Conservation (phyloP, 2,113 vertebrate genomes). For the Columba janthina region DNA sequence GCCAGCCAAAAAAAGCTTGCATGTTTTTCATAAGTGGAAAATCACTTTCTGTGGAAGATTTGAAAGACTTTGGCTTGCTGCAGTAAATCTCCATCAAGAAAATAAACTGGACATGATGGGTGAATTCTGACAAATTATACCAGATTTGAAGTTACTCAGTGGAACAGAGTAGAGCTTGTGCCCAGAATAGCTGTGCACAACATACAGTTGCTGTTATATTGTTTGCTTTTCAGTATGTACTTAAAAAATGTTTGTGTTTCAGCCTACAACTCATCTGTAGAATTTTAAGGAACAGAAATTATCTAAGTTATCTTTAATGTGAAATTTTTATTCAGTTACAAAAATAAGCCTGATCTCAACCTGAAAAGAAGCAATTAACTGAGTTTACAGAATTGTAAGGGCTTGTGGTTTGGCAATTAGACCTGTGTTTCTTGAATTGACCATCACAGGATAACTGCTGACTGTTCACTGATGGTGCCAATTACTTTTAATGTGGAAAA, state of each 20-base stretch:
- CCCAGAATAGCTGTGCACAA: background rate
- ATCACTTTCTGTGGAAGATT: background rate
- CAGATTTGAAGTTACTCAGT: background rate
- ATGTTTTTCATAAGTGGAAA: conserved; percentile 4
- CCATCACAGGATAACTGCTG: conserved; percentile 37
- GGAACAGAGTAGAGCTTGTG: background rate
- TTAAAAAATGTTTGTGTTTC: conserved; percentile 17
- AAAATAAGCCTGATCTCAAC: conserved; percentile 27
- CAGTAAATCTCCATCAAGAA: conserved; percentile 1
- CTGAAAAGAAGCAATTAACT: conserved; percentile 14
- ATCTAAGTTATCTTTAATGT: conserved; percentile 42
- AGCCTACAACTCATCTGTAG: conserved; percentile 22
- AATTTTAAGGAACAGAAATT: conserved; percentile 28
- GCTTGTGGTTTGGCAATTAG: conserved; percentile 31
- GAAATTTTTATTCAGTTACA: background rate
- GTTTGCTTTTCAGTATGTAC: conserved; percentile 12
- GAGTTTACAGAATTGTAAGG: background rate
- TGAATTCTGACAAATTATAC: background rate
- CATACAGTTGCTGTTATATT: background rate
- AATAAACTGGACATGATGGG: background rate
- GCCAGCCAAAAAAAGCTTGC: background rate
- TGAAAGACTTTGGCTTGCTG: background rate
- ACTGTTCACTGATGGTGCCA: conserved; percentile 22
- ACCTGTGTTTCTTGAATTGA: conserved; percentile 36
- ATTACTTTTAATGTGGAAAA: conserved; percentile 48